Evolutionary conservation across 2,113 vertebrate species (phyloP).

Genomic region (Opisthocomus hoazin): DNA sequence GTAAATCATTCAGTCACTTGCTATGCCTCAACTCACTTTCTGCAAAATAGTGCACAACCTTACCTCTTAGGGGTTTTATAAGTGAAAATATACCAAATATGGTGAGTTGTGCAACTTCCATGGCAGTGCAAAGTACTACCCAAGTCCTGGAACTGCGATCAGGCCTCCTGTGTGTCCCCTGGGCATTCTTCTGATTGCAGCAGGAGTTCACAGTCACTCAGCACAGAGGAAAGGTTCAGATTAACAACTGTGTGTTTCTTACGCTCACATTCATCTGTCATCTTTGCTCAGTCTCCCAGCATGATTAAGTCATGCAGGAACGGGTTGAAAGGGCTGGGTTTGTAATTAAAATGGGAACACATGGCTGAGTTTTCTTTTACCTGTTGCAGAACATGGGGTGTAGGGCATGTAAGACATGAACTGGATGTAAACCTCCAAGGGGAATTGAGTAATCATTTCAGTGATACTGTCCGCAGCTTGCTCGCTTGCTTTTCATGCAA

Average conservation of each 20-base stretch:
- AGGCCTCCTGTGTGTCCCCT: not conserved
- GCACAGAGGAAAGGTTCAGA: not conserved
- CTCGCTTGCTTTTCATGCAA: not conserved
- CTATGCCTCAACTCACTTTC: rapidly evolving
- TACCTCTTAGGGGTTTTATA: not conserved
- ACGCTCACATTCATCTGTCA: not conserved
- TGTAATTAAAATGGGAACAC: not conserved
- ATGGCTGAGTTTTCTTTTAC: not conserved
- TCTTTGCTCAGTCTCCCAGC: not conserved
- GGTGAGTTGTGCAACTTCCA: not conserved
- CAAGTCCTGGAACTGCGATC: not conserved
- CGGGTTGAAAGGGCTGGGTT: not conserved
- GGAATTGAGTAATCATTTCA: not conserved
- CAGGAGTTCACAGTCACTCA: not conserved
- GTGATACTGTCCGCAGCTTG: not conserved
- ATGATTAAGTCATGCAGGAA: not conserved
- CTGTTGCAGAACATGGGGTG: not conserved
- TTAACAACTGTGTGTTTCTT: not conserved
- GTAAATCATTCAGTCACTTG: not conserved
- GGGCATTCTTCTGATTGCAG: not conserved
- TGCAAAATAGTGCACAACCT: not conserved
- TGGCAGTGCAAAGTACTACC: not conserved
- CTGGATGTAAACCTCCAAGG: not conserved
- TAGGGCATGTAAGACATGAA: not conserved
- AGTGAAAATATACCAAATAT: not conserved